Conservation (phyloP, 2,797 vertebrate genomes). For the Monodelphis domestica region DNA sequence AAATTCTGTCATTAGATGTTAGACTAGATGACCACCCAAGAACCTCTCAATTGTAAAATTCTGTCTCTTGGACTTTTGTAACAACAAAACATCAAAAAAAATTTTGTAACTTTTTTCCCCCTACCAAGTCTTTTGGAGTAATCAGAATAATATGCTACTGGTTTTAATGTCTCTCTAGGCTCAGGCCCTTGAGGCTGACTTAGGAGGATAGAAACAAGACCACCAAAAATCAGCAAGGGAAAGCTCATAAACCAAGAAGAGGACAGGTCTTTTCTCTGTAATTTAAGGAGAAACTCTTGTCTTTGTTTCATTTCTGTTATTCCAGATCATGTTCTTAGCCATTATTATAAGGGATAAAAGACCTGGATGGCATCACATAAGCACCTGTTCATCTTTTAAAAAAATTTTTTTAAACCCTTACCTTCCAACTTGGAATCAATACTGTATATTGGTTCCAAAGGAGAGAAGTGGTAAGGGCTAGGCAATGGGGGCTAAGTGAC, state of each 20-base stretch:
- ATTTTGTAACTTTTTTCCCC: neutral
- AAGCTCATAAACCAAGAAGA: neutral
- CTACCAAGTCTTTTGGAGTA: neutral
- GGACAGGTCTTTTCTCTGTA: neutral
- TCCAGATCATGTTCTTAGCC: neutral
- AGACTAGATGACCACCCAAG: neutral
- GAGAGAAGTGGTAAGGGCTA: too few species aligned
- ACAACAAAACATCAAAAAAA: neutral
- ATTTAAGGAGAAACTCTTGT: neutral
- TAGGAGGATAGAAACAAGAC: neutral
- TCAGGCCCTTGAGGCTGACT: too few species aligned
- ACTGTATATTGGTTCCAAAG: too few species aligned
- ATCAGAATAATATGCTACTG: neutral
- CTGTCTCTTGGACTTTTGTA: neutral
- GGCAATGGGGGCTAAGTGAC: too few species aligned
- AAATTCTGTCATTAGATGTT: neutral
- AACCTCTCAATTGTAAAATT: neutral
- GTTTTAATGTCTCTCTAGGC: neutral
- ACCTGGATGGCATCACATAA: neutral
- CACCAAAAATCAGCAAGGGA: neutral
- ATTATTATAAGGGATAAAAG: neutral
- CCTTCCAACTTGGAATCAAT: too few species aligned
- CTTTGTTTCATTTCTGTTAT: neutral
- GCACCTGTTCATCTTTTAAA: neutral
- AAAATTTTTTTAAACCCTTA: too few species aligned